Conservation (phyloP, 1,140 invertebrate genomes). For the Drosophila nebulosa region DNA sequence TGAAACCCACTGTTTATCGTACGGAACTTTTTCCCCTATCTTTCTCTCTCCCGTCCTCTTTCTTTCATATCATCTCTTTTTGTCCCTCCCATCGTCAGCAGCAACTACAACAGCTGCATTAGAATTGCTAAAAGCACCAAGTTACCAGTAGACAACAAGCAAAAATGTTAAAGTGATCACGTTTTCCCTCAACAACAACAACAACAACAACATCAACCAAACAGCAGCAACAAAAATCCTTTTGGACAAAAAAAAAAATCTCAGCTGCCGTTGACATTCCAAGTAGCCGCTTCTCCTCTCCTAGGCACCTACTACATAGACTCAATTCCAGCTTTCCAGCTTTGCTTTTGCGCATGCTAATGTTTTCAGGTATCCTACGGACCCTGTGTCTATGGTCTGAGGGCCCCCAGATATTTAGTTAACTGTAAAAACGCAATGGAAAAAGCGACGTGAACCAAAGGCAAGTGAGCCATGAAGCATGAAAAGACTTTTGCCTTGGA, state of each 20-base stretch:
- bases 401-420: constrained; percentile 45
- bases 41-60: not conserved
- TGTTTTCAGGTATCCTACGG: constrained; percentile 53
- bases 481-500: constrained; percentile 39
- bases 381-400: constrained; percentile 15
- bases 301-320: not conserved
- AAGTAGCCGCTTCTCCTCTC: constrained; percentile 12
- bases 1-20: constrained; percentile 54
- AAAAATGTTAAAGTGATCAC: constrained; percentile 80
- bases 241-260: constrained; percentile 52
- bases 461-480: constrained; percentile 73
- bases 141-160: constrained; percentile 51
- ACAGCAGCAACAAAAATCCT: constrained; percentile 54
- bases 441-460: not conserved
- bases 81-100: constrained; percentile 10
- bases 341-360: constrained; percentile 66
- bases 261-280: constrained; percentile 77
- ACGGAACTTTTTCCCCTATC: constrained; percentile 52
- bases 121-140: constrained; percentile 74
- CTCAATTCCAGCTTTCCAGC: constrained; percentile 12
- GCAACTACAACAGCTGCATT: constrained; percentile 57
- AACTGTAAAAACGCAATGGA: constrained; percentile 63
- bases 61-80: constrained; percentile 31
- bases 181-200: constrained; percentile 52
- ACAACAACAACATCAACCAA: too few relatives aligned